Evolutionary conservation across 2,888 invertebrate species (phyloP), one percentile per base, ranked within the genome.

Genomic region (Pachycephus smyrnensis): DNA sequence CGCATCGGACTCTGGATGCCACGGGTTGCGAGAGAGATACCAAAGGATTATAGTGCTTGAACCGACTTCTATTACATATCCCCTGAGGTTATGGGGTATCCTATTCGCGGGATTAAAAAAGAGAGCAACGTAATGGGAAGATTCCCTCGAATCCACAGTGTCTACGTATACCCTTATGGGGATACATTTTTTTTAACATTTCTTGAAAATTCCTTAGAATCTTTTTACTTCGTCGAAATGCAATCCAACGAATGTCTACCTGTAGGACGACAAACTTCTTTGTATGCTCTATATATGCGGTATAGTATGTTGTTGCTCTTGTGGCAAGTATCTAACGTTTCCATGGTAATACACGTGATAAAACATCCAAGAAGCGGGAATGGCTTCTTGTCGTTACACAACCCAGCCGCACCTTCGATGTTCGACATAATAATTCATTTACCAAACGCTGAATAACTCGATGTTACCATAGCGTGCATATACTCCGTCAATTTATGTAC

Each of bases 361-460:
- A 71, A 71, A 71, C 71, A 31, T 71, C 31, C 32, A 71, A 33
- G 71, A 71, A 71, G 33, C 31, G 32, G 71, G 71, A 32, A 71
- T 23, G 71, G 12, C 32, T 71, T 33, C 71, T 71, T 71, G 71
- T 32, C 32, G 71, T 33, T 71, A 80, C 80, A 83, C 79, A 77
- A 69, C 32, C 23, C 30, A 76, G 82, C 82, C 83, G 83, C 83
- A 79, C 83, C 83, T 82, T 68, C 80, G 75, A 77, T 78, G 81
- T 82, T 83, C 81, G 81, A 82, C 82, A 82, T 81, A 82, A 82
- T 83, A 81, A 82, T 83, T 83, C 81, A 82, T 83, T 82, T 82
- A 82, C 80, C 80, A 73, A 81, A 80, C 80, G 75, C 80, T 82
- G 82, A 82, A 76, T 71, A 76, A 76, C 71, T 31, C 71, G 71